A percentile compares a stretch with the other conserved stretches of the same genome.
Evolutionary conservation across 2,888 invertebrate genomes (phyloP).

Genomic region (Arge pagana): DNA sequence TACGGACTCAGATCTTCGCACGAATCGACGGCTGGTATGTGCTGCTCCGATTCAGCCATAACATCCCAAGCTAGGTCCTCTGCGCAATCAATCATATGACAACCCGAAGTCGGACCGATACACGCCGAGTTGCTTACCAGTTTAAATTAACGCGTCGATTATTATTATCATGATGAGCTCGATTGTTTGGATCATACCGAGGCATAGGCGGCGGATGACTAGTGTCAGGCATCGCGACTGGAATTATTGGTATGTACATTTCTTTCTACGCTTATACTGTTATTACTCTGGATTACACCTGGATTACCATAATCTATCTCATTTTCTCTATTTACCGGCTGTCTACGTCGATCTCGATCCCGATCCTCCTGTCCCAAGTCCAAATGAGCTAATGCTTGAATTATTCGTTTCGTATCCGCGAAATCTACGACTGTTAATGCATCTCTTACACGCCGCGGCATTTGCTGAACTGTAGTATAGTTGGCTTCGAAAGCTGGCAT

Average conservation of each 20-base stretch:
- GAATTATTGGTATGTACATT: too few species aligned
- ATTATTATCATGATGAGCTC: background rate
- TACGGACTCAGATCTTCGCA: slow-evolving; percentile 11
- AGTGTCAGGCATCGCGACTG: background rate
- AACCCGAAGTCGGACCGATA: slow-evolving; percentile 15
- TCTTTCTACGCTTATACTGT: background rate
- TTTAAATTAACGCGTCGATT: slow-evolving; percentile 6
- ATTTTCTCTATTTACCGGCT: background rate
- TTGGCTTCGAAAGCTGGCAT: slow-evolving; percentile 21
- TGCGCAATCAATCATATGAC: slow-evolving; percentile 8
- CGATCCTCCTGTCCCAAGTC: slow-evolving; percentile 14
- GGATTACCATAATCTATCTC: background rate
- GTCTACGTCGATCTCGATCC: background rate
- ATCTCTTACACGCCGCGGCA: slow-evolving; percentile 21
- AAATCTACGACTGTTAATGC: slow-evolving; percentile 25
- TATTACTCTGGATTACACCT: background rate
- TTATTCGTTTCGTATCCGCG: slow-evolving; percentile 17
- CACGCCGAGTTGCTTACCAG: background rate
- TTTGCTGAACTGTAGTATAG: slow-evolving; percentile 28
- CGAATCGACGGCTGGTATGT: background rate
- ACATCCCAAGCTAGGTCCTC: slow-evolving; percentile 21
- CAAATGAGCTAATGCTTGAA: slow-evolving; percentile 23
- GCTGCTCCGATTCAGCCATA: background rate
- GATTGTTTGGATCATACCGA: background rate
- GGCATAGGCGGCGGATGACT: slow-evolving; percentile 2